phyloP scores from a whole-genome alignment of 2,888 invertebrate genomes.

The Drosophila anomelani region DNA sequence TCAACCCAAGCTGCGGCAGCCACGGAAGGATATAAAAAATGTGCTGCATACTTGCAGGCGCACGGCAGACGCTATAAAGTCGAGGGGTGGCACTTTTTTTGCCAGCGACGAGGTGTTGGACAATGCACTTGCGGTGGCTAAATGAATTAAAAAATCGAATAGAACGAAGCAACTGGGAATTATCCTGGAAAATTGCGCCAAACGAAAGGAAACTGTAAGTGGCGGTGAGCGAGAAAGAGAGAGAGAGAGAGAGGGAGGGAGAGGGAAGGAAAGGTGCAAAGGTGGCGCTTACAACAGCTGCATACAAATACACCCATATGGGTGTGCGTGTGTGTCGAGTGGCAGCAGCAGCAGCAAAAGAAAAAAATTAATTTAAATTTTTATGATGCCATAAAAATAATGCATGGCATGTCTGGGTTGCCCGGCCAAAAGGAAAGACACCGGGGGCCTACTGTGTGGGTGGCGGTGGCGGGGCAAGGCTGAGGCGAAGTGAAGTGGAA shows the following conservation, averaged over 20 bases:
- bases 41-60: slow-evolving; percentile 50
- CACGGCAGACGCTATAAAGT: slow-evolving; percentile 27
- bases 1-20: not conserved
- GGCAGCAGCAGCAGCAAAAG: slow-evolving; percentile 7
- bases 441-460: not conserved
- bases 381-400: slow-evolving; percentile 77
- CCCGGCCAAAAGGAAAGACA: slow-evolving; percentile 6
- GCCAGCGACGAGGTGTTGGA: slow-evolving; percentile 14
- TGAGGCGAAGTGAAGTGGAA: slow-evolving; percentile 23
- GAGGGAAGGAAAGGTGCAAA: not conserved
- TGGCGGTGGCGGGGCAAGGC: slow-evolving; percentile 7
- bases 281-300: slow-evolving; percentile 47
- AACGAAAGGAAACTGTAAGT: slow-evolving; percentile 51
- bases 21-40: slow-evolving; percentile 11
- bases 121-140: slow-evolving; percentile 29
- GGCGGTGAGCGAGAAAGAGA: not conserved
- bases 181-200: slow-evolving; percentile 28
- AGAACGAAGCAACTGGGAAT: slow-evolving; percentile 19
- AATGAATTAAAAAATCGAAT: slow-evolving; percentile 41
- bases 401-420: slow-evolving; percentile 57
- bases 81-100: slow-evolving; percentile 1
- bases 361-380: slow-evolving; percentile 75
- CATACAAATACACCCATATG: slow-evolving; percentile 49
- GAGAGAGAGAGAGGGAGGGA: not conserved
- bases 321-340: slow-evolving; percentile 28